A percentile compares a stretch with the other conserved stretches of the same genome.
These are phyloP conservation scores for Macrocentrus cingulum DNA, from an alignment of 1,140 invertebrate genomes.

Conservation along the genomic window DNA sequence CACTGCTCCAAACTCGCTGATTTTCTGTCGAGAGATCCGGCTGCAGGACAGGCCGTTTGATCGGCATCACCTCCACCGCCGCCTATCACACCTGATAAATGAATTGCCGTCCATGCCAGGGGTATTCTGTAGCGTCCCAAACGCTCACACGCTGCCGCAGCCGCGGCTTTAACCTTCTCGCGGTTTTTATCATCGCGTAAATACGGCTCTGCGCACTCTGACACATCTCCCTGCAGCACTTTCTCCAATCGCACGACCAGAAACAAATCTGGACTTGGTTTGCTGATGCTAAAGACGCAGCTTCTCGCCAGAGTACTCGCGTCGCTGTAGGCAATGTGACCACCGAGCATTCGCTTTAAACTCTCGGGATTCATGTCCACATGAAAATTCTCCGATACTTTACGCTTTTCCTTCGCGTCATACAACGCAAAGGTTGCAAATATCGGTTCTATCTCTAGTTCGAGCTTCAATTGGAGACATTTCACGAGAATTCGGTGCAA, in stretches of 20 bases:
- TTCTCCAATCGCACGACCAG: conserved; percentile 89
- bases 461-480: conserved; percentile 83
- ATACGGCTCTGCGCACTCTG: conserved; percentile 88
- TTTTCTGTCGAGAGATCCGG: conserved; percentile 70
- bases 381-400: conserved; percentile 92
- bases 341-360: conserved; percentile 81
- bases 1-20: conserved; percentile 78
- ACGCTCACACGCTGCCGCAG: conserved; percentile 77
- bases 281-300: conserved; percentile 84
- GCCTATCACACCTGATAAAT: conserved; percentile 84
- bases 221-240: conserved; percentile 90
- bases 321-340: conserved; percentile 80
- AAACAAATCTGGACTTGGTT: conserved; percentile 85
- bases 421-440: conserved; percentile 93
- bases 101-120: conserved; percentile 92
- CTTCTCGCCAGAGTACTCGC: conserved; percentile 82
- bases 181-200: conserved; percentile 80
- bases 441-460: conserved; percentile 90
- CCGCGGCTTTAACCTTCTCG: conserved; percentile 75
- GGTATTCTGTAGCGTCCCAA: conserved; percentile 94
- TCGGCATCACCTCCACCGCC: conserved; percentile 74
- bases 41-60: conserved; percentile 56
- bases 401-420: conserved; percentile 90
- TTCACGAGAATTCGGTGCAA: conserved; percentile 85
- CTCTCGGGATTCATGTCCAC: conserved; percentile 91